Percentiles rank a stretch among this genome's conserved stretches.
Evolutionary conservation across 2,888 invertebrate species (phyloP).

Genomic region (Exocentrus adspersus): DNA sequence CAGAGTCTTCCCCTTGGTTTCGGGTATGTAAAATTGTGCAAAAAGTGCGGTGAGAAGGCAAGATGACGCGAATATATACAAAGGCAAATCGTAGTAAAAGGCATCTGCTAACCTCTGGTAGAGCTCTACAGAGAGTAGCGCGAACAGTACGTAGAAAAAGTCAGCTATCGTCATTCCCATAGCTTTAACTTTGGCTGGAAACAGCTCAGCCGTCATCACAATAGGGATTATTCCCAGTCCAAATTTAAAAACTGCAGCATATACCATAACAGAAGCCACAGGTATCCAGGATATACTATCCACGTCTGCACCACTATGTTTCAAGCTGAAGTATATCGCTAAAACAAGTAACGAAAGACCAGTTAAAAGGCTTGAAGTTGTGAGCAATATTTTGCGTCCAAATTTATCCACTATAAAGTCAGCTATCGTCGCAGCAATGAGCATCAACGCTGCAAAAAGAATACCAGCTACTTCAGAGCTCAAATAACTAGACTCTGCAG

Average conservation of each 20-base stretch:
- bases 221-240: constrained; percentile 60
- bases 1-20: constrained; percentile 58
- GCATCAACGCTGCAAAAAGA: constrained; percentile 57
- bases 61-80: constrained; percentile 56
- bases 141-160: constrained; percentile 55
- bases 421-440: constrained; percentile 54
- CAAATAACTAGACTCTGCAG: constrained; percentile 54
- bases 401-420: constrained; percentile 57
- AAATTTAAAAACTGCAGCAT: constrained; percentile 54
- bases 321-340: constrained; percentile 57
- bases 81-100: constrained; percentile 57
- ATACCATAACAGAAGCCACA: constrained; percentile 29
- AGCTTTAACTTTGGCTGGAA: constrained; percentile 60
- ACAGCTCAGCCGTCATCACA: constrained; percentile 59
- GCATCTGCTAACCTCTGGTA: constrained; percentile 50
- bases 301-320: constrained; percentile 51
- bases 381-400: constrained; percentile 56
- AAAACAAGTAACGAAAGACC: constrained; percentile 54
- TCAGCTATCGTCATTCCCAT: constrained; percentile 60
- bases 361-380: constrained; percentile 54
- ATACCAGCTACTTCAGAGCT: constrained; percentile 53
- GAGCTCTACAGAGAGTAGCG: constrained; percentile 54
- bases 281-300: constrained; percentile 49
- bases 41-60: constrained; percentile 56
- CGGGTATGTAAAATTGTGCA: constrained; percentile 55